Conservation (phyloP, 1,140 invertebrate species). For the Sitobion miscanthi region DNA sequence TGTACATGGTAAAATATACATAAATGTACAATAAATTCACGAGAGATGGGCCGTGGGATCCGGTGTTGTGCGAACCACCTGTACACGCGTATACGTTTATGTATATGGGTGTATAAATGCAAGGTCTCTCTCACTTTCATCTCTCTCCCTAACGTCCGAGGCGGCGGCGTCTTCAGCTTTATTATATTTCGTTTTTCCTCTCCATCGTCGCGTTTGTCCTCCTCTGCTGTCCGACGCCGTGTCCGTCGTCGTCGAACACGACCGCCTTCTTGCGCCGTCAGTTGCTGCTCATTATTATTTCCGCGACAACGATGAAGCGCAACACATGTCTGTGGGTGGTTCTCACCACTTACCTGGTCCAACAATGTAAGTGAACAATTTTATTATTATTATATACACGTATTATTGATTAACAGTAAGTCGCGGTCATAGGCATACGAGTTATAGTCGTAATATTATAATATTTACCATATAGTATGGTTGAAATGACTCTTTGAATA, state of each 20-base stretch:
- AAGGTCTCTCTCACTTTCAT: constrained; percentile 44
- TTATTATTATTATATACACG: neutral
- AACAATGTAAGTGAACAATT: constrained; percentile 49
- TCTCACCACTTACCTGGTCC: constrained; percentile 41
- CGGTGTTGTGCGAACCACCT: constrained; percentile 18
- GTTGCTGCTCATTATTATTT: constrained; percentile 30
- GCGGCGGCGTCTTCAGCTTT: neutral
- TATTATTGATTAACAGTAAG: neutral
- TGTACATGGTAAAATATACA: neutral
- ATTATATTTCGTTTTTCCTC: constrained; percentile 41
- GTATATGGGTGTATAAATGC: neutral
- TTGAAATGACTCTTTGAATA: neutral
- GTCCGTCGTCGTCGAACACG: constrained; percentile 4
- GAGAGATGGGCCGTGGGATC: constrained; percentile 28
- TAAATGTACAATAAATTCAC: constrained; percentile 3
- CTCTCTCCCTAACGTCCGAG: neutral
- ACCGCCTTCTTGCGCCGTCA: neutral
- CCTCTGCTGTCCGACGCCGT: neutral
- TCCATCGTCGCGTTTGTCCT: neutral
- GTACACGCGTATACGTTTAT: neutral
- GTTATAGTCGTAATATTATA: neutral
- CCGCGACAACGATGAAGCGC: constrained; percentile 54
- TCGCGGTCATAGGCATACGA: neutral
- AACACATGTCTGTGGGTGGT: constrained; percentile 54
- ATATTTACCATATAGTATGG: neutral